Percentiles rank a stretch among this genome's conserved stretches.
Evolutionary conservation across 2,113 vertebrate genomes (phyloP).

Genomic region (Peromyscus leucopus): DNA sequence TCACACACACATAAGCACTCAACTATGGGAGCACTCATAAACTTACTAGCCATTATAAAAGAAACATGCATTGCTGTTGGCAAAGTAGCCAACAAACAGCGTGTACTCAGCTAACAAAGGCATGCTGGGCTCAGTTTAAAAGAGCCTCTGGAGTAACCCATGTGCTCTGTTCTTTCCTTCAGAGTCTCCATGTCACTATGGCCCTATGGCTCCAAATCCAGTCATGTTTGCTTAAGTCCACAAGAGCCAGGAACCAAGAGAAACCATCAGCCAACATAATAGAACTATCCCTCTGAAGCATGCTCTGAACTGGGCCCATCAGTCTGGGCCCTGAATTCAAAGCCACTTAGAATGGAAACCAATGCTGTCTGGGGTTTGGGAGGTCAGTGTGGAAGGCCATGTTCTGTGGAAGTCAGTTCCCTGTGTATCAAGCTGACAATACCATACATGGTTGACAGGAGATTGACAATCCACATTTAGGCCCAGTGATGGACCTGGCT

Average conservation of each 20-base stretch:
- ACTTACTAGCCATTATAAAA: background rate
- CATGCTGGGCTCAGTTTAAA: background rate
- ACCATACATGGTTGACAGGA: background rate
- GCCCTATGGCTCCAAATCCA: background rate
- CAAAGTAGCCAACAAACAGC: background rate
- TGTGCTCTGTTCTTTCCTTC: background rate
- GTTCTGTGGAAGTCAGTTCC: background rate
- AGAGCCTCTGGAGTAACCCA: background rate
- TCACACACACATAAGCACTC: background rate
- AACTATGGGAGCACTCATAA: background rate
- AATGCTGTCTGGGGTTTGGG: background rate
- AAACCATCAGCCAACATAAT: background rate
- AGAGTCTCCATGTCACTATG: background rate
- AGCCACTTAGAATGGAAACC: background rate
- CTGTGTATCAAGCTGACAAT: background rate
- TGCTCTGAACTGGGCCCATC: no score
- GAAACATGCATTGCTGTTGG: background rate
- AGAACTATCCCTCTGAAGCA: background rate
- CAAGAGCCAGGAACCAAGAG: background rate
- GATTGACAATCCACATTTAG: no score
- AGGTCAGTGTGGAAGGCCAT: no score
- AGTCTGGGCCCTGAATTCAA: background rate
- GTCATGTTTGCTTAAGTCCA: background rate
- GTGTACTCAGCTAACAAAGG: background rate
- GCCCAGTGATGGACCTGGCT: background rate